Percentiles rank a stretch among this genome's conserved stretches.
Conservation (phyloP, 2,888 invertebrate genomes). For the Macaria notata region DNA sequence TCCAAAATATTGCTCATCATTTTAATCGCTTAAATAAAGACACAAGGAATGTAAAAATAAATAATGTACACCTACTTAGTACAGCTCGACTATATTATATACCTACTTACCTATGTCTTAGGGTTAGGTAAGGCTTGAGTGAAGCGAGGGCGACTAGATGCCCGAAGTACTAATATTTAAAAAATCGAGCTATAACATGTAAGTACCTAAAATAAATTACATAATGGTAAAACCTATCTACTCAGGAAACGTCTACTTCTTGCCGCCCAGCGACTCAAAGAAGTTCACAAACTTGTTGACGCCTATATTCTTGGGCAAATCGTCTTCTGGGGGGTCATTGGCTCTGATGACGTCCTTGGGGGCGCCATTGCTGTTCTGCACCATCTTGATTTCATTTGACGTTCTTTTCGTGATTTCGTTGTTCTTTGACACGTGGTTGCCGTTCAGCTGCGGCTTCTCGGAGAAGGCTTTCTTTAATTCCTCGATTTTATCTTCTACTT, state of each 20-base stretch:
- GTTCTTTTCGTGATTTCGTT: conserved; percentile 50
- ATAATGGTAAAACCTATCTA: background rate
- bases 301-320: conserved; percentile 74
- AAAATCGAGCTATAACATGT: background rate
- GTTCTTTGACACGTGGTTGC: conserved; percentile 31
- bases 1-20: conserved; percentile 8
- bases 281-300: conserved; percentile 77
- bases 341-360: conserved; percentile 73
- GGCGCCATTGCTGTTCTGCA: conserved; percentile 52
- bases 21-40: conserved; percentile 10
- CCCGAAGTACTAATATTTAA: background rate
- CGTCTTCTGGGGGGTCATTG: conserved; percentile 74
- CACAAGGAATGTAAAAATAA: conserved; percentile 18
- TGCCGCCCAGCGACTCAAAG: conserved; percentile 74
- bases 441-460: conserved; percentile 41
- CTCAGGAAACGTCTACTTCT: conserved; percentile 52
- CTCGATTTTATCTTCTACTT: conserved; percentile 9
- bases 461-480: conserved; percentile 4
- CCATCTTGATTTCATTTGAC: conserved; percentile 75
- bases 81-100: no score
- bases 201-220: background rate
- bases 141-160: background rate
- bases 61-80: conserved; percentile 5
- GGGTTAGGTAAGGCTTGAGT: no score
- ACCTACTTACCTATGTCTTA: no score